Conservation (phyloP, 2,888 invertebrate species). For the Melinaea marsaeus region DNA sequence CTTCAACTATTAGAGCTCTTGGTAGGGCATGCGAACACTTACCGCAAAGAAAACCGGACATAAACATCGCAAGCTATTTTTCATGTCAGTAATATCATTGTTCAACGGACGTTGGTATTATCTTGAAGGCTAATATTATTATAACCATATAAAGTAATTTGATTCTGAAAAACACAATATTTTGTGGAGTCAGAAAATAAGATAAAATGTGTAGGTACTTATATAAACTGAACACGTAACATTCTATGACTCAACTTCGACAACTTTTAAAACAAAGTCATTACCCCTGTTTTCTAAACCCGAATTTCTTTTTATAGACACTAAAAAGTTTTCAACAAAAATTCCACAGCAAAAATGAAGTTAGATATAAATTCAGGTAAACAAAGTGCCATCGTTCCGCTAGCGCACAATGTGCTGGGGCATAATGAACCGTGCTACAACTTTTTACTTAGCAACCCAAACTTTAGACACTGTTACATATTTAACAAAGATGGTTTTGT, state of each 20-base stretch:
- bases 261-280: slow-evolving; percentile 5
- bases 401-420: slow-evolving; percentile 19
- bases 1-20: slow-evolving; percentile 19
- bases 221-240: background rate
- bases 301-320: slow-evolving; percentile 14
- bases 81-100: too few relatives aligned
- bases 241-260: background rate
- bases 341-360: slow-evolving; percentile 13
- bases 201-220: too few relatives aligned
- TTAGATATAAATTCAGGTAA: slow-evolving; percentile 21
- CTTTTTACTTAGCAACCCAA: slow-evolving; percentile 26
- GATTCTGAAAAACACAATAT: too few relatives aligned
- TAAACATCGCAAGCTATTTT: background rate
- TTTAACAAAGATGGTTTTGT: slow-evolving; percentile 14
- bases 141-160: too few relatives aligned
- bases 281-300: slow-evolving; percentile 1
- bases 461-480: slow-evolving; percentile 17
- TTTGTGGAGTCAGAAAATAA: too few relatives aligned
- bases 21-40: slow-evolving; percentile 15
- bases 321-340: slow-evolving; percentile 22
- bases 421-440: slow-evolving; percentile 23
- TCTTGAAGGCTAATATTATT: too few relatives aligned
- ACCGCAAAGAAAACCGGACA: slow-evolving; percentile 1
- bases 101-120: too few relatives aligned
- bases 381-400: slow-evolving; percentile 15